A percentile compares a stretch with the other conserved stretches of the same genome.
Evolutionary conservation across 1,140 invertebrate genomes (phyloP).

Genomic region (Hycleus cichorii): DNA sequence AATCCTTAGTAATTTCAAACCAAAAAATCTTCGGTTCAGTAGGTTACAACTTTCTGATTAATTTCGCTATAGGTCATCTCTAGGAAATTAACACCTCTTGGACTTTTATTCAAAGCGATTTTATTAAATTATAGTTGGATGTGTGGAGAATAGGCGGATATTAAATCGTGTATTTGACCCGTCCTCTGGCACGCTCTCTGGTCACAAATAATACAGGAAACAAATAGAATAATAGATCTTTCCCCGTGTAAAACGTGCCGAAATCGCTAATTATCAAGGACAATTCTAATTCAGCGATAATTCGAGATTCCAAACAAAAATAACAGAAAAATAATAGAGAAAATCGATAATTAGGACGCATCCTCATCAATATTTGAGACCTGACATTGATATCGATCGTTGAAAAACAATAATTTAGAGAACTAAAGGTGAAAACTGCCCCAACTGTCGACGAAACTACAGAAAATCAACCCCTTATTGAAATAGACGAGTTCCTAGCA

Average conservation of each 20-base stretch:
- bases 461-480: no score
- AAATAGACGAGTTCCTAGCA: no score
- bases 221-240: not conserved
- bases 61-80: not conserved
- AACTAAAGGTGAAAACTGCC: no score
- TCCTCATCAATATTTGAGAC: not conserved
- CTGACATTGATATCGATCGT: not conserved
- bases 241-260: slow-evolving; percentile 19
- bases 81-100: not conserved
- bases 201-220: slow-evolving; percentile 16
- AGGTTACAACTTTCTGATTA: slow-evolving; percentile 5
- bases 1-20: no score
- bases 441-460: no score
- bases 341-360: not conserved
- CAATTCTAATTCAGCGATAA: not conserved
- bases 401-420: not conserved
- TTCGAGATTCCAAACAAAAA: no score
- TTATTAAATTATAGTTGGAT: slow-evolving; percentile 1
- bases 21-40: slow-evolving; percentile 5
- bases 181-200: slow-evolving; percentile 17
- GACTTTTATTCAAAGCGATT: not conserved
- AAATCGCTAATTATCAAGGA: slow-evolving; percentile 34
- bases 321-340: not conserved
- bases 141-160: slow-evolving; percentile 15
- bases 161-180: slow-evolving; percentile 16